These are phyloP conservation scores for Aplocera efformata DNA, from an alignment of 2,888 invertebrate species.

Conservation along the genomic window DNA sequence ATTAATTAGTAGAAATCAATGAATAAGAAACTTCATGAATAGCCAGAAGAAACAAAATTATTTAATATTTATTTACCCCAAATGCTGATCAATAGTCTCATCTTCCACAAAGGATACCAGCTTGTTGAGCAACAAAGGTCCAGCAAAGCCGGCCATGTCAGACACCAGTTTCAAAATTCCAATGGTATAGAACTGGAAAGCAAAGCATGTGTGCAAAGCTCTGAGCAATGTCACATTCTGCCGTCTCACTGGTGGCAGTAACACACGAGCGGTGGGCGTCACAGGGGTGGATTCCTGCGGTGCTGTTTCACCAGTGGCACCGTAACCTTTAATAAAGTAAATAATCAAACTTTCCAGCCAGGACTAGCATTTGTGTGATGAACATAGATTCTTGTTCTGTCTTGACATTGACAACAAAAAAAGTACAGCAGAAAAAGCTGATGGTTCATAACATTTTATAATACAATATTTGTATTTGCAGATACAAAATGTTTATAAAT, in stretches of 20 bases:
- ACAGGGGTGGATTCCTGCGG: conserved; percentile 62
- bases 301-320: conserved; percentile 53
- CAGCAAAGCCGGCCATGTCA: conserved; percentile 92
- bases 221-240: conserved; percentile 81
- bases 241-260: conserved; percentile 52
- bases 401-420: too few relatives aligned
- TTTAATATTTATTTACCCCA: conserved; percentile 78
- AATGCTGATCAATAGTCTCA: conserved; percentile 81
- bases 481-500: too few relatives aligned
- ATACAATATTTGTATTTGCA: too few relatives aligned
- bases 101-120: conserved; percentile 90
- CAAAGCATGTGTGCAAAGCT: conserved; percentile 88
- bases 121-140: conserved; percentile 92
- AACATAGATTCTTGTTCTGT: too few relatives aligned
- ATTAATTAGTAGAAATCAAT: too few relatives aligned
- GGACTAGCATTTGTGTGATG: too few relatives aligned
- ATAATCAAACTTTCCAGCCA: too few relatives aligned
- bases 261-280: conserved; percentile 59
- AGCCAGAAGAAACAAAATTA: too few relatives aligned
- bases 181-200: conserved; percentile 90
- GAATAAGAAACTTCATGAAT: too few relatives aligned
- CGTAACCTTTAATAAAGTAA: too few relatives aligned
- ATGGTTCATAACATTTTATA: too few relatives aligned
- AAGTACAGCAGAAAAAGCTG: too few relatives aligned
- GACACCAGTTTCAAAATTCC: conserved; percentile 90